Percentiles rank a stretch among this genome's conserved stretches.
Evolutionary conservation across 2,797 vertebrate species (phyloP).

Genomic region (Danio aesculapii): DNA sequence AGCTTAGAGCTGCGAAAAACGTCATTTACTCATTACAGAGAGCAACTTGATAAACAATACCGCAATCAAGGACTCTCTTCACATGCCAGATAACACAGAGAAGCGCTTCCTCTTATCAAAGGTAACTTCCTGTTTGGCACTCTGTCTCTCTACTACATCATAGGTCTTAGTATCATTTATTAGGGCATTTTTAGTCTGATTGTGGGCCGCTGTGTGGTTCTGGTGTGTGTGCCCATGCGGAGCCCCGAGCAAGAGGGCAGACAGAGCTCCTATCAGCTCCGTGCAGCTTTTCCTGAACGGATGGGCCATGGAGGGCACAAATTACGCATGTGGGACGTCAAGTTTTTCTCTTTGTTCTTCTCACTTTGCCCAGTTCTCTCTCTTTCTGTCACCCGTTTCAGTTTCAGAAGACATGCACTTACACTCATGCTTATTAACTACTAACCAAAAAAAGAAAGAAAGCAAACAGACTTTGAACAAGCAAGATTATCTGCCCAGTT

Average conservation of each 20-base stretch:
- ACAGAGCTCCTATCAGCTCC: constrained; percentile 61
- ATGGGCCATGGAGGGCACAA: constrained; percentile 54
- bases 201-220: background rate
- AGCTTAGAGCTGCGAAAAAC: background rate
- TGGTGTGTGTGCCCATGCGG: constrained; percentile 16
- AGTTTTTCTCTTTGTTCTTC: constrained; percentile 15
- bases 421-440: constrained; percentile 1
- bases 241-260: constrained; percentile 45
- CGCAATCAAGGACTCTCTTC: constrained; percentile 4
- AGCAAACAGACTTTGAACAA: background rate
- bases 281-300: constrained; percentile 66
- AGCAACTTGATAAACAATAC: background rate
- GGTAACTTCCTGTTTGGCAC: constrained; percentile 12
- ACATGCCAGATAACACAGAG: constrained; percentile 5
- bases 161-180: constrained; percentile 16
- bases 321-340: constrained; percentile 33
- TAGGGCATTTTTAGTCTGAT: background rate
- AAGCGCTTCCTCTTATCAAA: constrained; percentile 16
- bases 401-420: constrained; percentile 8
- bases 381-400: background rate
- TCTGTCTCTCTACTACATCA: background rate
- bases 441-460: background rate
- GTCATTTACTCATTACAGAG: background rate
- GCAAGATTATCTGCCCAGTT: constrained; percentile 23
- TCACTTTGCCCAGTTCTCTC: background rate